Percentiles rank a stretch among this genome's conserved stretches.
Evolutionary conservation across 2,888 invertebrate species (phyloP).

Genomic region (Zhengitettix transpicula): DNA sequence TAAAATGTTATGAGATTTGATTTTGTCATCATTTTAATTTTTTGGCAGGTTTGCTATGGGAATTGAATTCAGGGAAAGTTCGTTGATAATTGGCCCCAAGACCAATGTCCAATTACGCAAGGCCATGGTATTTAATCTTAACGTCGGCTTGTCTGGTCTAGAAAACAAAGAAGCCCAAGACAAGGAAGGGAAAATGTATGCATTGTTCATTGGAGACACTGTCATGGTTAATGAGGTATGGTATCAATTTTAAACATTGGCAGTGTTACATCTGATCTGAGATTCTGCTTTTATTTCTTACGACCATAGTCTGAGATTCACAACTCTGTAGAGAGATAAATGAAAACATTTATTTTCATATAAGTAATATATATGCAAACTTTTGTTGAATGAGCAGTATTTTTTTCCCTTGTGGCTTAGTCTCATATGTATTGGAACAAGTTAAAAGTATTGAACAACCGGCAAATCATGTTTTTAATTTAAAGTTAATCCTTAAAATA

Average conservation of each 20-base stretch:
- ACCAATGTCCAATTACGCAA: constrained; percentile 62
- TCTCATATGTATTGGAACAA: background rate
- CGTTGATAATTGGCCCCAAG: constrained; percentile 82
- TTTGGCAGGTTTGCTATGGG: constrained; percentile 76
- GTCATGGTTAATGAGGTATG: constrained; percentile 78
- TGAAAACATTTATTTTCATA: too few relatives aligned
- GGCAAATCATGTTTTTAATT: background rate
- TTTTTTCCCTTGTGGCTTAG: too few relatives aligned
- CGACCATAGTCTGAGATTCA: too few relatives aligned
- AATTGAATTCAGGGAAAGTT: constrained; percentile 93
- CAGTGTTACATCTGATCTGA: too few relatives aligned
- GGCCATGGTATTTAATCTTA: constrained; percentile 94
- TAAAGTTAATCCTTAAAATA: background rate
- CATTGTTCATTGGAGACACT: constrained; percentile 92
- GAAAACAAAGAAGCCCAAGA: constrained; percentile 66
- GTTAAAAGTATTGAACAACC: background rate
- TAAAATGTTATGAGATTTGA: background rate
- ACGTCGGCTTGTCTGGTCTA: constrained; percentile 78
- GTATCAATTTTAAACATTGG: constrained; percentile 3
- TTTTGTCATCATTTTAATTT: background rate
- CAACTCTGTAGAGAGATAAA: too few relatives aligned
- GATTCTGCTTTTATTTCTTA: too few relatives aligned
- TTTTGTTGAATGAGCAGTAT: too few relatives aligned
- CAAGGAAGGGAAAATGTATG: constrained; percentile 78
- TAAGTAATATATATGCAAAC: too few relatives aligned